A percentile compares a stretch with the other conserved stretches of the same genome.
These are phyloP conservation scores for Tiliacea citrago DNA, from an alignment of 2,888 invertebrate species.

Conservation along the genomic window DNA sequence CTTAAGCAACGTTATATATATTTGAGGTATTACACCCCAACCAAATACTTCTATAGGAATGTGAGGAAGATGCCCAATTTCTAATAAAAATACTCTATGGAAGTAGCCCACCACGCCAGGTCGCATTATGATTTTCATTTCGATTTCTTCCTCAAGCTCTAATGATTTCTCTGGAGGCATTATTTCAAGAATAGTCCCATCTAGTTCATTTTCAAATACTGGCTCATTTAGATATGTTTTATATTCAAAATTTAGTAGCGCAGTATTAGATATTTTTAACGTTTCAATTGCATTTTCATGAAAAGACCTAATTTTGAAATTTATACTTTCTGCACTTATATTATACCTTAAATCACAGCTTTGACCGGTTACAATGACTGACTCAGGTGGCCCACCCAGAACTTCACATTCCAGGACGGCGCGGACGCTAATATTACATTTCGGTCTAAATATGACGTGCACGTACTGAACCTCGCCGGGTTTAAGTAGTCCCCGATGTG, in stretches of 20 bases:
- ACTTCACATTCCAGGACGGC: constrained; percentile 89
- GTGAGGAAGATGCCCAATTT: constrained; percentile 90
- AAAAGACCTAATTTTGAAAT: constrained; percentile 86
- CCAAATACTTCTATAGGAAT: constrained; percentile 89
- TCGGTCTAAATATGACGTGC: constrained; percentile 87
- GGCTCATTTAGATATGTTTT: constrained; percentile 81
- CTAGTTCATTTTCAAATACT: constrained; percentile 77
- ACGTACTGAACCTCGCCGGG: constrained; percentile 88
- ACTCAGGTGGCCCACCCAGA: constrained; percentile 90
- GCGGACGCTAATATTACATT: constrained; percentile 81
- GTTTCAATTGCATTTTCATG: constrained; percentile 82
- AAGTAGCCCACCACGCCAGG: constrained; percentile 91
- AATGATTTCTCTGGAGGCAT: constrained; percentile 83
- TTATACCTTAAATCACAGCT: constrained; percentile 88
- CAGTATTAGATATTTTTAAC: constrained; percentile 86
- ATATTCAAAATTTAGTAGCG: constrained; percentile 86
- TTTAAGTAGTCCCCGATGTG: constrained; percentile 87
- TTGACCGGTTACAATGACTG: constrained; percentile 86
- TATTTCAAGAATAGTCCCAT: constrained; percentile 85
- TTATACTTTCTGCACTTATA: constrained; percentile 83
- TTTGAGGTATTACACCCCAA: constrained; percentile 91
- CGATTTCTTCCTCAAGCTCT: constrained; percentile 80
- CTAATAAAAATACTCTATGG: constrained; percentile 83
- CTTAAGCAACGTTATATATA: constrained; percentile 88
- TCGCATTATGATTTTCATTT: constrained; percentile 86